Evolutionary conservation across 2,113 vertebrate genomes (phyloP).

Genomic region (Tichodroma muraria): DNA sequence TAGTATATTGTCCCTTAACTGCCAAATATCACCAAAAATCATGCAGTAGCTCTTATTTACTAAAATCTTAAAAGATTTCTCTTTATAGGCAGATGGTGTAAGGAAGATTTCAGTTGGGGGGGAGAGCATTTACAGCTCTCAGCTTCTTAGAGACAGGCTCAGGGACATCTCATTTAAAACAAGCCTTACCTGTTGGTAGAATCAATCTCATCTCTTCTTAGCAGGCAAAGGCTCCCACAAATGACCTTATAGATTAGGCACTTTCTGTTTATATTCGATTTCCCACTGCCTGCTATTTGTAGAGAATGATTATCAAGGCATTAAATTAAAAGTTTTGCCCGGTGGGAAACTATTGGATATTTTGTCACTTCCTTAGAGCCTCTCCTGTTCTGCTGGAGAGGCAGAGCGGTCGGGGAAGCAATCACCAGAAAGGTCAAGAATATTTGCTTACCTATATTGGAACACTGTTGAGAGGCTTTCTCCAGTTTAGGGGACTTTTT

Average conservation of each 20-base stretch:
- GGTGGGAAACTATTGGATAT: constrained; percentile 22
- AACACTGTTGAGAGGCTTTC: background rate
- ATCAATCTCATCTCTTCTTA: constrained; percentile 42
- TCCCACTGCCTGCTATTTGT: constrained; percentile 32
- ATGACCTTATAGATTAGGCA: constrained; percentile 43
- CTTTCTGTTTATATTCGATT: constrained; percentile 52
- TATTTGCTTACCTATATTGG: constrained; percentile 46
- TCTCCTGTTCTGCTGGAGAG: background rate
- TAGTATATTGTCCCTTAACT: background rate
- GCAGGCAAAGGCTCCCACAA: constrained; percentile 3
- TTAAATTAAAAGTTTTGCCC: constrained; percentile 58
- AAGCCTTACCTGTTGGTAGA: background rate
- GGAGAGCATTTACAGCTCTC: background rate
- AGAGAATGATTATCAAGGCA: constrained; percentile 46
- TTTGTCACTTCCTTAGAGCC: constrained; percentile 48
- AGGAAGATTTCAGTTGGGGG: background rate
- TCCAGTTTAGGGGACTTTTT: background rate
- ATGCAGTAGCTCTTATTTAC: background rate
- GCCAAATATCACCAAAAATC: background rate
- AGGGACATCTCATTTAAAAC: background rate
- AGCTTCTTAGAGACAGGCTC: background rate
- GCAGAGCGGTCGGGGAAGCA: background rate
- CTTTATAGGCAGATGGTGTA: background rate
- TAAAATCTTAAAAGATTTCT: background rate
- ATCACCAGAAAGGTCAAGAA: constrained; percentile 56